Base-by-base conservation (phyloP, 2,797 vertebrate genomes). In the Ispidina picta region DNA sequence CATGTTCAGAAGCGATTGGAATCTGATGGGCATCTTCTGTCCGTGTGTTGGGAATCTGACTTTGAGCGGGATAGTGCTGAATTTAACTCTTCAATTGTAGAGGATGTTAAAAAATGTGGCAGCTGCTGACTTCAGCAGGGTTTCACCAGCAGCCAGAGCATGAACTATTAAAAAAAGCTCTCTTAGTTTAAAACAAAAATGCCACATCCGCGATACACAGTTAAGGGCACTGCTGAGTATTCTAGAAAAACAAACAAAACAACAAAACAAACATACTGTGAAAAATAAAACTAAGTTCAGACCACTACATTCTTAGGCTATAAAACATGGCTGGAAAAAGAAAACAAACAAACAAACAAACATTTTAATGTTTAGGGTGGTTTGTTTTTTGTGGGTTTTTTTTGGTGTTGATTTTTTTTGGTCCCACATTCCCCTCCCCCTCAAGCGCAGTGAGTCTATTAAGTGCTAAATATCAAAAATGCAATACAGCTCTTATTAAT, bases 401-500 rank as follows among this genome's bases (percentile, higher is more conserved):
- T 12, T 25, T 49, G 13, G 5, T 26, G 44, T 20, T 44, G 44
- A 9, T 20, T 44, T 18, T 44, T 17, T 44, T 44, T 44, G 8
- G 2, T 44, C 8, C 44, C 44, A 19, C 44, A 11, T 44, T 44
- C 44, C 44, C 20, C 44, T 21, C 44, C 13, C 44, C 49, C 49
- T 71, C 31, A 70, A 90, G 44, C 8, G 6, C 33, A 70, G 29
- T 0, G 2, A 60, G 28, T 64, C 56, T 90, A 54, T 86, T 55
- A 86, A 90, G 33, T 51, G 39, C 46, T 88, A 91, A 88, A 90
- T 84, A 86, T 56, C 78, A 73, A 69, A 92, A 76, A 62, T 39
- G 33, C 65, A 48, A 21, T 79, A 60, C 68, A 76, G 19, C 11
- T 82, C 10, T 78, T 52, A 54, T 86, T 86, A 48, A 54, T n/a